Base-by-base conservation (phyloP, 2,113 vertebrate species). In the Erythrolamprus reginae region DNA sequence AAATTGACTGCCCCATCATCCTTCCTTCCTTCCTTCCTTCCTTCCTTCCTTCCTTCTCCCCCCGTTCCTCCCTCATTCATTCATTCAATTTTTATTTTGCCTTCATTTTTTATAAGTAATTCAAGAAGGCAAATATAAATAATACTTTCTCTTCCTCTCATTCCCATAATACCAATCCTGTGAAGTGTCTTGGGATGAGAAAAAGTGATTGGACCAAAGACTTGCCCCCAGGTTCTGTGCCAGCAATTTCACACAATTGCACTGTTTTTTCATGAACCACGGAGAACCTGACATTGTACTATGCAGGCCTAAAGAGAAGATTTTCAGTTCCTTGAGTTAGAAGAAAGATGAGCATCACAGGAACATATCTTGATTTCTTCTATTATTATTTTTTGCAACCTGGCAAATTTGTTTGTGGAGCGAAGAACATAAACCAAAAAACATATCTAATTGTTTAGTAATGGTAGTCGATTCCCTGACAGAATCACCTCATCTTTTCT, bases 371-470 rank as follows among this genome's bases (percentile, higher is more conserved):
- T 12, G 47, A 90, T 95, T 91, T 28, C 65, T 24, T 33, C 53
- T 47, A 87, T 90, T 55, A 45, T 1, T 7, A 42, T 50, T 92
- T 61, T 0, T 0, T 91, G 88, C 87, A 94, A 84, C 91, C 42
- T 24, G 61, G 10, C 86, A 88, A 91, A 26, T 65, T 89, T 91
- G 8, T 82, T 52, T 82, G 53, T 92, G 13, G 38, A 19, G 50
- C 93, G 89, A 93, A 26, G 83, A 6, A 55, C 82, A 86, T 53
- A 91, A 91, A 94, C 89, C 26, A 88, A 91, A 87, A 91, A 91
- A 92, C 24, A 50, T 92, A 28, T 53, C 87, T 53, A 88, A 82
- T 95, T 97, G 94, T 96, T 95, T 94, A 93, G 95, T 19, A 51
- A 94, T 89, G 95, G 88, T 90, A 90, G 50, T 92, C 90, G 58